phyloP scores from a whole-genome alignment of 2,113 vertebrate species.

The Phainopepla nitens region DNA sequence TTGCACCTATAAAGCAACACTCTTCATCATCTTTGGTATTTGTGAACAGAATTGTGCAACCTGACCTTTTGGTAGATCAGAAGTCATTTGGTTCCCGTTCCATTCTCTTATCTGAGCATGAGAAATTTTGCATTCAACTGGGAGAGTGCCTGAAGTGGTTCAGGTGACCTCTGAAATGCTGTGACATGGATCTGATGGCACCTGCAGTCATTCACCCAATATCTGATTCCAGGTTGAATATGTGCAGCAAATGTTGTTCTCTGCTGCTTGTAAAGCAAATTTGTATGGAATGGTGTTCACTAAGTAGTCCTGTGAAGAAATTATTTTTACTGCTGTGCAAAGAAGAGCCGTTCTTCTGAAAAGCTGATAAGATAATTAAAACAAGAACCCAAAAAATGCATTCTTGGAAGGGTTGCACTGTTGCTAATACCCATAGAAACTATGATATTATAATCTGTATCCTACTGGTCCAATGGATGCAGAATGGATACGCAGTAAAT shows the following conservation, averaged over 20 bases:
- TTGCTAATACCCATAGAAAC: background rate
- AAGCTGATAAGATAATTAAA: background rate
- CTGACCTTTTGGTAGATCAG: background rate
- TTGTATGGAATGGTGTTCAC: background rate
- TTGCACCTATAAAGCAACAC: background rate
- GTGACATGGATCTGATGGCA: background rate
- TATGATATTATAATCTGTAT: rapidly evolving
- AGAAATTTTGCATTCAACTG: background rate
- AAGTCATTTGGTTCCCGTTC: background rate
- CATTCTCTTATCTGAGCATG: background rate
- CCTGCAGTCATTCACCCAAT: background rate
- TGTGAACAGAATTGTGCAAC: background rate
- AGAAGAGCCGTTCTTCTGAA: background rate
- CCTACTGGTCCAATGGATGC: rapidly evolving
- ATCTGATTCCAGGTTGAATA: background rate
- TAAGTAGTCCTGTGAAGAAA: background rate
- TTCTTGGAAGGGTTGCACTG: background rate
- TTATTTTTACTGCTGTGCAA: background rate
- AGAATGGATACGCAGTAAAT: background rate
- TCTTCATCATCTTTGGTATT: background rate
- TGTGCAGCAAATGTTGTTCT: background rate
- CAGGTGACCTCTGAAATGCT: background rate
- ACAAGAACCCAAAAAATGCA: background rate
- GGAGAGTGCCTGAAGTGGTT: background rate
- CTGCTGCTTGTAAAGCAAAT: background rate